phyloP scores from a whole-genome alignment of 1,140 invertebrate genomes.

The Colletes gigas region DNA sequence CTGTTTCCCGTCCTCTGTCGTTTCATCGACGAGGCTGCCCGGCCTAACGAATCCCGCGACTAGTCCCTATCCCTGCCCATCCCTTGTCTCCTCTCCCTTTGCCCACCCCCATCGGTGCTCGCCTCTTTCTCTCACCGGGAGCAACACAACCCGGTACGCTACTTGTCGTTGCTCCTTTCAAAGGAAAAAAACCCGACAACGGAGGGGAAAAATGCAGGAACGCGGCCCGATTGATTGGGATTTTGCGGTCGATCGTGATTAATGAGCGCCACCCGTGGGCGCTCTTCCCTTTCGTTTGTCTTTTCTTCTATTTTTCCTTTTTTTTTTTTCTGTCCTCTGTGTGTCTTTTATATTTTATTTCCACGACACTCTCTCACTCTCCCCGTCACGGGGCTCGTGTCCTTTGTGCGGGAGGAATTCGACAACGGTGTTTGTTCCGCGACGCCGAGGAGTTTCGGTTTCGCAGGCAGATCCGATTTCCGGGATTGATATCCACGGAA shows the following conservation, averaged over 20 bases:
- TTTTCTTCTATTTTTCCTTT: too few relatives aligned
- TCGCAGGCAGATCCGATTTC: too few relatives aligned
- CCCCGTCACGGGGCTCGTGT: not conserved
- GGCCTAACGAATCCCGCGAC: slow-evolving; percentile 34
- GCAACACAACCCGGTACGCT: not conserved
- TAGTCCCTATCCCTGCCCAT: not conserved
- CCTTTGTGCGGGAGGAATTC: not conserved
- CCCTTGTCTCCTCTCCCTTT: too few relatives aligned
- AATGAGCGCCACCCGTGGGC: not conserved
- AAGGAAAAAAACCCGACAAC: slow-evolving; percentile 1
- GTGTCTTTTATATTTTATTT: slow-evolving; percentile 6
- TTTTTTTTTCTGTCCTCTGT: not conserved
- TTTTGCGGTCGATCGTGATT: slow-evolving; percentile 29
- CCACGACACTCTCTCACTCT: not conserved
- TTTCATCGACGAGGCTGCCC: too few relatives aligned
- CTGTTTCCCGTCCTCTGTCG: not conserved
- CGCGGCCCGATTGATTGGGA: slow-evolving; percentile 16
- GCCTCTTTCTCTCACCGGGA: not conserved
- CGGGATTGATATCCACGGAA: not conserved
- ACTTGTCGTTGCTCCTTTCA: slow-evolving; percentile 19
- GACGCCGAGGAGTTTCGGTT: slow-evolving; percentile 3
- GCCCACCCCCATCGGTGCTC: not conserved
- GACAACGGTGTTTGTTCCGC: not conserved
- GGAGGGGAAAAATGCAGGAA: not conserved
- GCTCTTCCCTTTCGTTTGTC: not conserved